Evolutionary conservation across 2,888 invertebrate genomes (phyloP), one percentile per base, ranked within the genome.

Genomic region (Leptinotarsa haldemani): DNA sequence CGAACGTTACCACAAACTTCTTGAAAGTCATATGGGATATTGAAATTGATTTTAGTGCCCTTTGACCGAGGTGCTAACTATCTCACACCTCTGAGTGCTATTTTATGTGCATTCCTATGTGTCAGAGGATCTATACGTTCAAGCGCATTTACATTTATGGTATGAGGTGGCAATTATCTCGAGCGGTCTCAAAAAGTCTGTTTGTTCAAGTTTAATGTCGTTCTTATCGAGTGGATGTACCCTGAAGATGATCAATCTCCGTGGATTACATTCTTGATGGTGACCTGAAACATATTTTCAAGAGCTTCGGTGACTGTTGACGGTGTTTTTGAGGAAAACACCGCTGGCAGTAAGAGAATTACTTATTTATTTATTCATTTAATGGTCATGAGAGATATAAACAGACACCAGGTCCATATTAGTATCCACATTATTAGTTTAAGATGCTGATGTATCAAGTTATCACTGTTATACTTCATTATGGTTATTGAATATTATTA

Each of bases 31-130:
- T 40, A 40, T 46, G 56, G 56, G 58, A 56, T 56, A 68, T 68
- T 56, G 68, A 52, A 48, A 68, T 68, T 68, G 68, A 68, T 68
- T 68, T 56, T 56, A 68, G 68, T 68, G 56, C 68, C 56, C 46
- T 56, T 68, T 73, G 73, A 71, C 76, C 76, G 64, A 58, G 40
- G 66, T 73, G 61, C 70, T 69, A 68, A 75, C 71, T 73, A 69
- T 70, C 75, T 72, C 72, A 69, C 71, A 76, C 71, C 73, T 73
- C 65, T 74, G 69, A 76, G 75, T 73, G 75, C 74, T 71, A 73
- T 76, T 77, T 77, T 77, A 77, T 73, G 77, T 65, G 73, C 77
- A 75, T 77, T 75, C 77, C 74, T 30, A 15, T 65, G 66, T 70
- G 75, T 76, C 77, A 73, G 65, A 72, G 72, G 69, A 58, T 73